These are phyloP conservation scores for Apamea sordens DNA, from an alignment of 2,888 invertebrate species.

Conservation along the genomic window DNA sequence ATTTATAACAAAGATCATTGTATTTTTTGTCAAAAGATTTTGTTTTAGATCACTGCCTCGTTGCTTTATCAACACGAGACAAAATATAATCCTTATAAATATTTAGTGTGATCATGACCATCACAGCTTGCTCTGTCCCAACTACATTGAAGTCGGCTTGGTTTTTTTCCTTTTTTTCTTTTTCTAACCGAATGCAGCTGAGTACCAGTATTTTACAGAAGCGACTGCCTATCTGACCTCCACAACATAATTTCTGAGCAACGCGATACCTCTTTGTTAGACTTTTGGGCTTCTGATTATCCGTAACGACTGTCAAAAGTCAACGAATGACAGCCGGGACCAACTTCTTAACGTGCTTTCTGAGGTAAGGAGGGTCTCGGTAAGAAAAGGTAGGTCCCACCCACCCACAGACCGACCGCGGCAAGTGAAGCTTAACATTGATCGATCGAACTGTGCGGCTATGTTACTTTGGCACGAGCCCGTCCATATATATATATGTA, in stretches of 20 bases:
- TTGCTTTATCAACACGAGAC: not conserved
- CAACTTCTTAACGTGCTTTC: not conserved
- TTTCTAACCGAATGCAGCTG: not conserved
- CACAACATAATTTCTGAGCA: no score
- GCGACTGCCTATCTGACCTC: no score
- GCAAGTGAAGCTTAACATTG: not conserved
- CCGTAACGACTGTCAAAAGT: not conserved
- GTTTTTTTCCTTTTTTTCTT: not conserved
- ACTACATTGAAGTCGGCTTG: not conserved
- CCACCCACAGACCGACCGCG: not conserved
- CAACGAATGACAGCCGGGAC: no score
- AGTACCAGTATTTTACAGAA: not conserved
- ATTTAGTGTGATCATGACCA: not conserved
- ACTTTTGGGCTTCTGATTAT: not conserved
- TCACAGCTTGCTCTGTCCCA: not conserved
- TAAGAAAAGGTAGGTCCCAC: not conserved
- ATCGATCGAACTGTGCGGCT: not conserved
- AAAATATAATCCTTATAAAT: not conserved
- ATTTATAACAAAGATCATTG: not conserved
- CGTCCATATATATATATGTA: not conserved
- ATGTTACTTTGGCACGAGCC: not conserved
- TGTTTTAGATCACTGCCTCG: not conserved
- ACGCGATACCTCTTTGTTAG: no score
- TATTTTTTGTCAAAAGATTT: not conserved
- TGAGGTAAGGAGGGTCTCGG: not conserved